Evolutionary conservation across 2,797 vertebrate genomes (phyloP).

Genomic region (Octomys mimax): DNA sequence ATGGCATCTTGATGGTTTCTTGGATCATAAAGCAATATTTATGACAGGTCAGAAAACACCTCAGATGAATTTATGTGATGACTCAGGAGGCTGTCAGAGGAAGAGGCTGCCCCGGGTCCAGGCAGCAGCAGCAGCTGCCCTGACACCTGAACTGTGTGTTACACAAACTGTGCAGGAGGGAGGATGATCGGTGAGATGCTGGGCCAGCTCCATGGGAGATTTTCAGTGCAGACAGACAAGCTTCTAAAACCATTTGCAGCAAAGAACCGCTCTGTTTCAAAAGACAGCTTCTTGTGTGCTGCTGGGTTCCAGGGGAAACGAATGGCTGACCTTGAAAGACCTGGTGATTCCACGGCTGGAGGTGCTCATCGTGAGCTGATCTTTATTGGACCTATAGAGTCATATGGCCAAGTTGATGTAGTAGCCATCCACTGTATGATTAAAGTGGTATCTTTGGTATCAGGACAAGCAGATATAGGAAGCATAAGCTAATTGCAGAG

Average conservation of each 20-base stretch:
- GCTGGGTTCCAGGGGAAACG: not conserved
- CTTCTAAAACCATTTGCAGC: not conserved
- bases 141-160: not conserved
- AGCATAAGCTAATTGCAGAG: not conserved
- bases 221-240: not conserved
- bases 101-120: not conserved
- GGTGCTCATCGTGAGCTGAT: not conserved
- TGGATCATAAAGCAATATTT: not conserved
- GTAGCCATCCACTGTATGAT: not conserved
- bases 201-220: not conserved
- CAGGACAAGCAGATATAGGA: not conserved
- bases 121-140: not conserved
- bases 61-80: not conserved
- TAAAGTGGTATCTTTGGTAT: not conserved
- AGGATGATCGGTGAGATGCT: not conserved
- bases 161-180: not conserved
- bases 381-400: not conserved
- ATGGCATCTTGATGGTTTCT: not conserved
- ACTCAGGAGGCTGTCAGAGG: not conserved
- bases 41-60: not conserved
- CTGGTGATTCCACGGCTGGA: not conserved
- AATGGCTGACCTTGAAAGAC: not conserved
- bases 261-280: not conserved
- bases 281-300: not conserved
- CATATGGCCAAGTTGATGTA: too few species aligned